Conservation (phyloP, 1,140 invertebrate species). For the Platyura marginata region DNA sequence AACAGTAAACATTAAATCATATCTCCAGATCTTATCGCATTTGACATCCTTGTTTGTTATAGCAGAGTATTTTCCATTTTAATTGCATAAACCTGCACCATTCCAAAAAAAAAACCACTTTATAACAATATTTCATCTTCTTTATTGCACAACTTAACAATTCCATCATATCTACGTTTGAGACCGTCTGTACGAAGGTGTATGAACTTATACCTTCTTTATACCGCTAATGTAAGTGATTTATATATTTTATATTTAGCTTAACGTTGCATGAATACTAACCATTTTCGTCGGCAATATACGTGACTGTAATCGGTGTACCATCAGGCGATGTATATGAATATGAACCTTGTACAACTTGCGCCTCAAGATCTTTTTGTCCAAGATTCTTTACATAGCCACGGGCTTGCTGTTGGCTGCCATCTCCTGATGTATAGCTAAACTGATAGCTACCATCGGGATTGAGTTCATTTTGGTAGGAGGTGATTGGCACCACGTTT, state of each 20-base stretch:
- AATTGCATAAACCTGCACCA: no score
- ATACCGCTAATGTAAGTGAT: neutral
- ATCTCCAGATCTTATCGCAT: no score
- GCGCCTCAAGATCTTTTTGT: conserved; percentile 28
- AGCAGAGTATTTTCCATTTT: neutral
- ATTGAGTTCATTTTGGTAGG: conserved; percentile 37
- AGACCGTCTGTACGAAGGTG: neutral
- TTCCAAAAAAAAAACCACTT: neutral
- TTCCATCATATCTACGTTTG: neutral
- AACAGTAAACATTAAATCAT: neutral
- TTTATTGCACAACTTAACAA: neutral
- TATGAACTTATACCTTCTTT: neutral
- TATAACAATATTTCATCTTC: neutral
- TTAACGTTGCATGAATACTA: neutral
- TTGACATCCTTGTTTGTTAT: neutral
- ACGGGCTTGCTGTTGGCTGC: conserved; percentile 36
- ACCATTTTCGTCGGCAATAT: conserved; percentile 36
- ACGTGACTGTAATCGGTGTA: conserved; percentile 30
- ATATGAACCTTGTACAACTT: conserved; percentile 29
- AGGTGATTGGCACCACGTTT: conserved; percentile 30
- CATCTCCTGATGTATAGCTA: conserved; percentile 37
- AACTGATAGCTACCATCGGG: conserved; percentile 33
- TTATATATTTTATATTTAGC: neutral
- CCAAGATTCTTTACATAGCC: conserved; percentile 35
- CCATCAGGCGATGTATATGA: conserved; percentile 37